Conservation (phyloP, 2,113 vertebrate genomes). For the Sinocyclocheilus grahami region DNA sequence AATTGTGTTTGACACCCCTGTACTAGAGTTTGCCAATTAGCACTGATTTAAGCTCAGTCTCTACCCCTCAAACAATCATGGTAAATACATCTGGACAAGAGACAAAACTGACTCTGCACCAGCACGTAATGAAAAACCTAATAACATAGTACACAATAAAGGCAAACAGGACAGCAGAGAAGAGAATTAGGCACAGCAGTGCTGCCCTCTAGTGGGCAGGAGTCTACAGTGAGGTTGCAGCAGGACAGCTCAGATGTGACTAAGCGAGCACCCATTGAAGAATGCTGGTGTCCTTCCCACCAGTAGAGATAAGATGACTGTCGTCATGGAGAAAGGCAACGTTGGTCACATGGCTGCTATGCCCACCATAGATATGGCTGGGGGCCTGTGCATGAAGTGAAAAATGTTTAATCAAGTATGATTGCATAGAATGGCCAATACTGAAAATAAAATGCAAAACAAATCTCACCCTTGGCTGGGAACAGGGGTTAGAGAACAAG, state of each 20-base stretch:
- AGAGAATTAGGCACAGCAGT: conserved; percentile 69
- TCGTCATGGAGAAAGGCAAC: conserved; percentile 87
- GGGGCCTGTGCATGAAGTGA: conserved; percentile 73
- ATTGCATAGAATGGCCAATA: neutral
- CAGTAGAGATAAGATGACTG: conserved; percentile 82
- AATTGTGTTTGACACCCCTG: conserved; percentile 5
- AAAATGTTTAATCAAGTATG: neutral
- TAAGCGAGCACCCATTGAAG: conserved; percentile 87
- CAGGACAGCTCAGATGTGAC: conserved; percentile 68
- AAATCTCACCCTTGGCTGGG: conserved; percentile 83
- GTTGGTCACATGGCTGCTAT: conserved; percentile 96
- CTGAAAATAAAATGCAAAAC: neutral
- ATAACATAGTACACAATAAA: conserved; percentile 45
- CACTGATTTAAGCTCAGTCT: conserved; percentile 13
- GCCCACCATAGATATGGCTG: conserved; percentile 83
- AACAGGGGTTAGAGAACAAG: conserved; percentile 85
- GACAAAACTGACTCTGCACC: conserved; percentile 26
- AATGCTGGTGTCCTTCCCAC: conserved; percentile 88
- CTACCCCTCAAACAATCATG: conserved; percentile 18
- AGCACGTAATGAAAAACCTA: neutral
- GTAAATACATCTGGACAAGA: conserved; percentile 4
- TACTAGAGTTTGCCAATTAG: conserved; percentile 35
- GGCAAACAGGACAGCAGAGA: conserved; percentile 43
- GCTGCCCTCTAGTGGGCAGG: conserved; percentile 70
- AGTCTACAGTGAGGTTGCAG: conserved; percentile 59